phyloP scores from a whole-genome alignment of 2,113 vertebrate genomes.

The Prionailurus bengalensis region DNA sequence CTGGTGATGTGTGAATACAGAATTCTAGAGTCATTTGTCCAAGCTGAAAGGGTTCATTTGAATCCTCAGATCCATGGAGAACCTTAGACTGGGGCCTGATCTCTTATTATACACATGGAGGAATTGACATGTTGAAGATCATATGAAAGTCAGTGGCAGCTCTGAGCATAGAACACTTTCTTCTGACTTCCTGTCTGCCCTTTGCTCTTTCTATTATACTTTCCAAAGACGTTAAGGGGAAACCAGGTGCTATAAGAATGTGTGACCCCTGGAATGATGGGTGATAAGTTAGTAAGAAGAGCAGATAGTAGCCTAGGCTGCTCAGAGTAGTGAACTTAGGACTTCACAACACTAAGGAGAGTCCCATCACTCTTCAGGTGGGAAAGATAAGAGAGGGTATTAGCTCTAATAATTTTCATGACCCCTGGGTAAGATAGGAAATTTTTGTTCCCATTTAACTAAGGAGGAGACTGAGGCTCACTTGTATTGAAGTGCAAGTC shows the following conservation, averaged over 20 bases:
- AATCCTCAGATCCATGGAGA: not conserved
- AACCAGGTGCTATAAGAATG: not conserved
- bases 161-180: constrained; percentile 5
- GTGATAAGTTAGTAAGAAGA: constrained; percentile 12
- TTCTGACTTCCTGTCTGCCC: constrained; percentile 12
- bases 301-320: not conserved
- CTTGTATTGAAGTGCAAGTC: not conserved
- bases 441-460: not conserved
- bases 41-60: not conserved
- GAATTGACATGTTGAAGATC: not conserved
- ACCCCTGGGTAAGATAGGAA: not conserved
- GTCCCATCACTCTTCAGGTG: not conserved
- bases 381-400: not conserved
- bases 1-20: not conserved
- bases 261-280: not conserved
- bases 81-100: not conserved
- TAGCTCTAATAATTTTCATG: constrained; percentile 6
- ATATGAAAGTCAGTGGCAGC: not conserved
- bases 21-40: constrained; percentile 29
- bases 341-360: not conserved
- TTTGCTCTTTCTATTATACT: constrained; percentile 41
- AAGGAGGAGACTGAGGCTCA: constrained; percentile 8
- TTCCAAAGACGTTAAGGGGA: not conserved
- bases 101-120: not conserved
- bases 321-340: not conserved